Base-by-base conservation (phyloP, 2,888 invertebrate genomes). In the Latheticus oryzae region DNA sequence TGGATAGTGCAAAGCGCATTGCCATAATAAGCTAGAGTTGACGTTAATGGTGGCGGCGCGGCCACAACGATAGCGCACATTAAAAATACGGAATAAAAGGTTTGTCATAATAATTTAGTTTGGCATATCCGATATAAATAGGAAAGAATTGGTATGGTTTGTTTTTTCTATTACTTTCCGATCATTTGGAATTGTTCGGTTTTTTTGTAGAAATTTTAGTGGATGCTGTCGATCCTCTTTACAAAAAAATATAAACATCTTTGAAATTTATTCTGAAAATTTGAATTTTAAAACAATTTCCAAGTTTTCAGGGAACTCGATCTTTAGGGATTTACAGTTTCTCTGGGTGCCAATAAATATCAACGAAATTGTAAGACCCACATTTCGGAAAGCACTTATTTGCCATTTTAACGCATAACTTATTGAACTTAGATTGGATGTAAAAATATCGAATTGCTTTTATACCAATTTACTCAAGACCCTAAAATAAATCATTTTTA, bases 241-340 rank as follows among this genome's bases (percentile, higher is more conserved):
- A 24, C 19, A 12, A 21, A 42, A 42, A 52, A 42, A 52, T 42
- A 52, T 52, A 52, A 52, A 52, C 52, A 52, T 23, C 40, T 8
- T 42, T 42, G 42, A 52, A 52, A 52, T 52, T 42, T 52, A 52
- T 52, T 52, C 52, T 15, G 24, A 17, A 52, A 52, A 52, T 52
- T 52, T 52, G 52, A 52, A 52, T 52, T 52, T 52, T 52, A 52
- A 52, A 52, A 52, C 52, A 52, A 52, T 52, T 52, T 52, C 42
- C 42, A 52, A 52, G 52, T 52, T 52, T 52, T 52, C 52, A 33
- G 38, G 33, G 42, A 42, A 52, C 40, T 52, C 52, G 52, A 52
- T 52, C 52, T 52, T 52, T 23, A 12, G 52, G 52, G 52, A 52
- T 52, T 52, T 52, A 33, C 52, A 42, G 42, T 42, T 42, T 42